Percentiles rank a stretch among this genome's conserved stretches.
Conservation (phyloP, 2,797 vertebrate genomes). For the Percopsis omiscomaycus region DNA sequence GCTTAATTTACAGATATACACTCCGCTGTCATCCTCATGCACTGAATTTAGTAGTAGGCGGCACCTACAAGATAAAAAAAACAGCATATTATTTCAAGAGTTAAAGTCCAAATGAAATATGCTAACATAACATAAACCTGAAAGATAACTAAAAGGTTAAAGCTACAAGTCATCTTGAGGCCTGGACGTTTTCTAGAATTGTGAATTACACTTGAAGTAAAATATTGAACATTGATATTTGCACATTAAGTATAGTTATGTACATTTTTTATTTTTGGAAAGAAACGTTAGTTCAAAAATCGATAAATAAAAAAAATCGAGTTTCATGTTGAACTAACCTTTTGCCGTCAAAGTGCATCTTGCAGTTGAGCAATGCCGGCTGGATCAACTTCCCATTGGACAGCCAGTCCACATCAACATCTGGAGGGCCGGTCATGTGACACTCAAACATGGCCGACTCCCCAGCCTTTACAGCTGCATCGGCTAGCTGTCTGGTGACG, state of each 20-base stretch:
- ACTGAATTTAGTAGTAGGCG: constrained; percentile 91
- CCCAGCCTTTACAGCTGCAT: constrained; percentile 84
- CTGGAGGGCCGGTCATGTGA: constrained; percentile 78
- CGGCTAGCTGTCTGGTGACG: constrained; percentile 79
- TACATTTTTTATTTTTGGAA: background rate
- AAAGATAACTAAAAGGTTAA: too few species aligned
- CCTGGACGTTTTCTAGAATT: too few species aligned
- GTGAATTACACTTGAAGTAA: too few species aligned
- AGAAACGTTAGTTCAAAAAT: too few species aligned
- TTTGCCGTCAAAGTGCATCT: constrained; percentile 96
- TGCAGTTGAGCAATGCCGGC: constrained; percentile 94
- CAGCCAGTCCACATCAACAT: constrained; percentile 95
- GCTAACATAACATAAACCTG: background rate
- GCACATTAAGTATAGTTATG: too few species aligned
- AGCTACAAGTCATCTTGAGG: too few species aligned
- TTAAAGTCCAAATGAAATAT: background rate
- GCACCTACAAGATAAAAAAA: constrained; percentile 65
- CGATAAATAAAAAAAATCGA: background rate
- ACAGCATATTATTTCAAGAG: background rate
- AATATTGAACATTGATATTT: too few species aligned
- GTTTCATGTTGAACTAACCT: constrained; percentile 55
- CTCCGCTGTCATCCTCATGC: constrained; percentile 92
- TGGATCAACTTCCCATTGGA: constrained; percentile 92
- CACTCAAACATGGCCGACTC: constrained; percentile 92
- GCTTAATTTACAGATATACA: constrained; percentile 95